These are phyloP conservation scores for Macrophya alboannulata DNA, from an alignment of 2,888 invertebrate species.

Conservation along the genomic window DNA sequence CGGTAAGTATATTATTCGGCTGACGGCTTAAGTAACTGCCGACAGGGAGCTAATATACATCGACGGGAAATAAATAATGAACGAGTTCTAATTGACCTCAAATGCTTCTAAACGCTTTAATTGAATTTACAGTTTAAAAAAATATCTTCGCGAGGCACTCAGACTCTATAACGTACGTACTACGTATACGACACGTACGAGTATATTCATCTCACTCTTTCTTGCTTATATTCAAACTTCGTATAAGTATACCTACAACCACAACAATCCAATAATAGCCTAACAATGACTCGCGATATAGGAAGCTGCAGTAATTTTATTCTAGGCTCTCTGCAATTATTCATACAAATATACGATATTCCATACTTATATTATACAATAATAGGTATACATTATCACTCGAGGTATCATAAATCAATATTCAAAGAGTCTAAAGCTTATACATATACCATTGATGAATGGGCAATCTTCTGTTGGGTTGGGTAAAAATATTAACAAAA, in stretches of 20 bases:
- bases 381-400: background rate
- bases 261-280: background rate
- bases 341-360: background rate
- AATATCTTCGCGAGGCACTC: background rate
- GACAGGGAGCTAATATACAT: slow-evolving; percentile 8
- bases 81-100: slow-evolving; percentile 40
- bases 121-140: slow-evolving; percentile 20
- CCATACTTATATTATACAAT: background rate
- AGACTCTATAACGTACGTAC: background rate
- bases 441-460: background rate
- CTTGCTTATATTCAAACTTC: background rate
- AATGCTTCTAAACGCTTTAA: slow-evolving; percentile 32
- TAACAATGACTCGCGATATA: background rate
- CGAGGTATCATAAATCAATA: background rate
- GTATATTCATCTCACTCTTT: background rate
- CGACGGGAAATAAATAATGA: slow-evolving; percentile 25
- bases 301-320: background rate
- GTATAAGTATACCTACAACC: background rate
- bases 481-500: background rate
- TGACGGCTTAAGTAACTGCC: background rate
- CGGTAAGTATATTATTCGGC: background rate
- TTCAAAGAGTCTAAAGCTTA: no score
- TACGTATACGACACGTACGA: background rate
- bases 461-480: background rate
- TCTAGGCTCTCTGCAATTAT: background rate